Conservation (phyloP, 2,888 invertebrate genomes). For the Hirtodrosophila confusa region DNA sequence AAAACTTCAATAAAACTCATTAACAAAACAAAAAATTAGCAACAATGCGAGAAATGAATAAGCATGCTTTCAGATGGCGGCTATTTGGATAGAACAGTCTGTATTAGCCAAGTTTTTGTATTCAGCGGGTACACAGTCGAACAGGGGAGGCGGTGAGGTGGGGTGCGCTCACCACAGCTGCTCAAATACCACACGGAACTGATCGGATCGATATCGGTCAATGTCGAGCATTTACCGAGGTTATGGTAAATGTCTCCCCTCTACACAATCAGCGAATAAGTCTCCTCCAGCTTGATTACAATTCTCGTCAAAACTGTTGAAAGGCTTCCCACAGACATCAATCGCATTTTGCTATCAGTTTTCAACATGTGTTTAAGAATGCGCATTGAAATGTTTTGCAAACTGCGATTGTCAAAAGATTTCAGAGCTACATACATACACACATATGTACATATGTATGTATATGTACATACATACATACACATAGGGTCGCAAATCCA, state of each 20-base stretch:
- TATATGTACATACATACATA: no score
- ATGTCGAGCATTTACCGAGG: conserved; percentile 48
- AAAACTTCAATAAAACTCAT: conserved; percentile 61
- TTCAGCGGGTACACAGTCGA: no score
- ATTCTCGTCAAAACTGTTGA: conserved; percentile 18
- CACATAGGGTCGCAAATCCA: no score
- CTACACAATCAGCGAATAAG: neutral
- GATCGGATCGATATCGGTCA: conserved; percentile 49
- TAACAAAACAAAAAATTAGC: conserved; percentile 64
- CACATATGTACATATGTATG: no score
- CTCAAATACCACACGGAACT: conserved; percentile 8
- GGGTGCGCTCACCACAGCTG: no score
- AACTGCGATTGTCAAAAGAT: no score
- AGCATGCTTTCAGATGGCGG: no score
- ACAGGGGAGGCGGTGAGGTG: no score
- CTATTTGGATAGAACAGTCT: no score
- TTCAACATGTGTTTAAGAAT: conserved; percentile 1
- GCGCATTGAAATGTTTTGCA: neutral
- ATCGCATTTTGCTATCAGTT: conserved; percentile 1
- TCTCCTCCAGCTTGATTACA: conserved; percentile 27
- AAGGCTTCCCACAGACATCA: conserved; percentile 30
- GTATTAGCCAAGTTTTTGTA: no score
- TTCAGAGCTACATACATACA: no score
- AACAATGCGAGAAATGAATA: conserved; percentile 56
- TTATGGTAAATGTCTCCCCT: conserved; percentile 24